phyloP scores from a whole-genome alignment of 2,797 vertebrate genomes.

The Sphenopsis melanotis region DNA sequence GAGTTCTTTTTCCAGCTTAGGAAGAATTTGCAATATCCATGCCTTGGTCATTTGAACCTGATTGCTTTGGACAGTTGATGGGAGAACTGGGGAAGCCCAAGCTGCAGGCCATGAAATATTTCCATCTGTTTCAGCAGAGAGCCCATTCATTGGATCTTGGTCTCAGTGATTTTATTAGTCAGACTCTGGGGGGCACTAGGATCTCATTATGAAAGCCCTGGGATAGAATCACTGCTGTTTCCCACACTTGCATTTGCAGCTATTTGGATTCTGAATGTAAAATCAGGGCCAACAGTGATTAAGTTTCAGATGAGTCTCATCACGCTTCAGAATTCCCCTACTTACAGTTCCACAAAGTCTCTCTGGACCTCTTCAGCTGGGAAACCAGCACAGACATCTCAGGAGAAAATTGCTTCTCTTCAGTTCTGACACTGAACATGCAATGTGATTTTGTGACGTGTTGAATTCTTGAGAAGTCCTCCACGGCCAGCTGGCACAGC shows the following conservation, averaged over 20 bases:
- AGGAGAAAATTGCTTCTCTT: background rate
- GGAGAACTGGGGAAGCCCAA: background rate
- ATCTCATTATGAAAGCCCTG: background rate
- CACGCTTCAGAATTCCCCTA: background rate
- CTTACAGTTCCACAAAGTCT: background rate
- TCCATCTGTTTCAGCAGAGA: background rate
- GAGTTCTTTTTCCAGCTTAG: background rate
- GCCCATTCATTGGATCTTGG: background rate
- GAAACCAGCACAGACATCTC: background rate
- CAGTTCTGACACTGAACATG: background rate
- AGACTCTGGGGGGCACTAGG: conserved; percentile 63
- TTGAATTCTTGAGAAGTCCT: background rate
- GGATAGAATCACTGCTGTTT: background rate
- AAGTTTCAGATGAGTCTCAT: conserved; percentile 11
- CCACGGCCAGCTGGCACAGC: background rate
- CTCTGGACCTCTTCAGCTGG: background rate
- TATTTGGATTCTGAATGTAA: conserved; percentile 2
- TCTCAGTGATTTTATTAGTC: conserved; percentile 38
- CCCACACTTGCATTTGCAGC: background rate
- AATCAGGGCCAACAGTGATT: conserved; percentile 28
- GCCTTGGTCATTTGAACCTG: background rate
- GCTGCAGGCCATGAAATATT: background rate
- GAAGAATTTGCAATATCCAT: background rate
- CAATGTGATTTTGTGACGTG: background rate
- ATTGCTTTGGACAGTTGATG: background rate